phyloP scores from a whole-genome alignment of 2,113 vertebrate genomes.

The Verasper variegatus region DNA sequence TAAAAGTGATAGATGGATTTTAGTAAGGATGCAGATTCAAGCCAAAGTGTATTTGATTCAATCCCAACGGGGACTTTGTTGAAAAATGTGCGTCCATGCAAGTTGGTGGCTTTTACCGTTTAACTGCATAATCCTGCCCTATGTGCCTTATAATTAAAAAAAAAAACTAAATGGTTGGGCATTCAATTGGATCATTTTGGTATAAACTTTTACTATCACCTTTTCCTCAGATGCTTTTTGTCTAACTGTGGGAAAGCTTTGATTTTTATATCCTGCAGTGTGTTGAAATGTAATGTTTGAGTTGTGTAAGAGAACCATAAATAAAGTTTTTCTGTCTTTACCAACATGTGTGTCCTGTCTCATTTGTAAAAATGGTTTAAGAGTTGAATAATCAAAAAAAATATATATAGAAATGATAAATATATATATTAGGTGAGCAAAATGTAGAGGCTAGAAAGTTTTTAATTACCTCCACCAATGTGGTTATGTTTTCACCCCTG shows the following conservation, averaged over 20 bases:
- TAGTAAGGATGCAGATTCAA: slow-evolving; percentile 14
- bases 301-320: slow-evolving; percentile 65
- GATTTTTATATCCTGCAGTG: slow-evolving; percentile 50
- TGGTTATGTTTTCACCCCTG: no score
- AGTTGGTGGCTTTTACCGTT: slow-evolving; percentile 21
- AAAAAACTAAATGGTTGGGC: not conserved
- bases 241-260: slow-evolving; percentile 20
- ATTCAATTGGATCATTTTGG: slow-evolving; percentile 29
- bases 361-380: not conserved
- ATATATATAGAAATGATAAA: not conserved
- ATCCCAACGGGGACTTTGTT: slow-evolving; percentile 24
- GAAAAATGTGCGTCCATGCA: slow-evolving; percentile 24
- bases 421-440: not conserved
- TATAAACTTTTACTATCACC: slow-evolving; percentile 32
- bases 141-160: slow-evolving; percentile 47
- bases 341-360: not conserved
- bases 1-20: slow-evolving; percentile 13
- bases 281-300: slow-evolving; percentile 53
- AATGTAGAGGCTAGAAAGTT: not conserved
- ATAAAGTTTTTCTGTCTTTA: slow-evolving; percentile 75
- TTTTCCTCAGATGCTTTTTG: slow-evolving; percentile 38
- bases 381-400: not conserved
- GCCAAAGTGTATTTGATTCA: slow-evolving; percentile 26
- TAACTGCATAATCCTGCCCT: slow-evolving; percentile 19
- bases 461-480: no score